Conservation (phyloP, 2,888 invertebrate species). For the Cryptus armator region DNA sequence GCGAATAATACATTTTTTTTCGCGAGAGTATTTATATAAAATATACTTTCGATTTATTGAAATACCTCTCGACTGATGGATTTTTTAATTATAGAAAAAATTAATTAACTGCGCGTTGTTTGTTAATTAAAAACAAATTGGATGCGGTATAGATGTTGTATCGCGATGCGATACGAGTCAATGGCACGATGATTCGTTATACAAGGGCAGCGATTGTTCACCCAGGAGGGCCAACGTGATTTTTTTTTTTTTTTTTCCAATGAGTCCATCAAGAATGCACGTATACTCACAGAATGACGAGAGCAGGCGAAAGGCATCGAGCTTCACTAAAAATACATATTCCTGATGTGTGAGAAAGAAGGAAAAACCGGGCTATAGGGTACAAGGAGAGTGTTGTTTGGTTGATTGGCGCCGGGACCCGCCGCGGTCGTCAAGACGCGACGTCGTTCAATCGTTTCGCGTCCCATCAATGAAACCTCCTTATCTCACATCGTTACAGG, state of each 20-base stretch:
- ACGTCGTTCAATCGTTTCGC: conserved; percentile 15
- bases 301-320: conserved; percentile 9
- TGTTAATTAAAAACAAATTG: background rate
- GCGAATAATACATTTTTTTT: background rate
- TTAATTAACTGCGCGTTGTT: background rate
- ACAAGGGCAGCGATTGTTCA: conserved; percentile 12
- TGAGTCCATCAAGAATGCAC: conserved; percentile 1
- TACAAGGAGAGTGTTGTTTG: conserved; percentile 61
- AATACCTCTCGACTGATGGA: too few species aligned
- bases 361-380: conserved; percentile 12
- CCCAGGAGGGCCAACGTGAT: background rate
- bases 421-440: conserved; percentile 35
- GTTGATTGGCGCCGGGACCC: conserved; percentile 57
- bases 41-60: too few species aligned
- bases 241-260: background rate
- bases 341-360: conserved; percentile 37
- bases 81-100: too few species aligned
- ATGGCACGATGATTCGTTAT: background rate
- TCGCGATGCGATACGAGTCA: background rate
- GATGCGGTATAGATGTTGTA: background rate
- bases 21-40: too few species aligned
- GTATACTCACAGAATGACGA: background rate
- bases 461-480: conserved; percentile 37
- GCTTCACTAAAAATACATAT: conserved; percentile 42
- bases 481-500: background rate